These are phyloP conservation scores for Pocillopora verrucosa DNA, from an alignment of 64 coral and sea anemone genomes.

Conservation along the genomic window DNA sequence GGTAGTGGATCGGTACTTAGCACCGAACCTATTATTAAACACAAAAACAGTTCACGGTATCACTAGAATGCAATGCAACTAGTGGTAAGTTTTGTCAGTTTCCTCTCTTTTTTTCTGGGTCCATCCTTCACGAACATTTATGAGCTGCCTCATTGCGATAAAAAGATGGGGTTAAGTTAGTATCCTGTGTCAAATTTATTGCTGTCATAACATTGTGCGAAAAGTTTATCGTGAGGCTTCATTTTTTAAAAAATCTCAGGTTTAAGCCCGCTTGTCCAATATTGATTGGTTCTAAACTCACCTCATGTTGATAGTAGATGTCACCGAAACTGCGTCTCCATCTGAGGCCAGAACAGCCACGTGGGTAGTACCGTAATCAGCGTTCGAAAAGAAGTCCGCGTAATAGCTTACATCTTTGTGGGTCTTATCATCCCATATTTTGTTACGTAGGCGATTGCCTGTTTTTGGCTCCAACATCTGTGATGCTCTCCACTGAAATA, in stretches of 20 bases:
- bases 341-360: conserved; percentile 70
- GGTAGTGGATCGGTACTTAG: conserved; percentile 64
- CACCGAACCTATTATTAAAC: conserved; percentile 77
- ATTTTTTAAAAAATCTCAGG: no score
- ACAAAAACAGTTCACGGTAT: background rate
- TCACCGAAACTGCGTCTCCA: conserved; percentile 91
- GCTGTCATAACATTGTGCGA: no score
- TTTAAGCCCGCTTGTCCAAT: no score
- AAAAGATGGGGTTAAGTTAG: no score
- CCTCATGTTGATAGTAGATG: conserved; percentile 81
- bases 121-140: no score
- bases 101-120: no score
- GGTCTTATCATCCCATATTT: conserved; percentile 72
- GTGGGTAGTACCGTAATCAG: conserved; percentile 75
- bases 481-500: background rate
- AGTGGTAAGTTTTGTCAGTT: no score
- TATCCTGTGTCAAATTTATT: no score
- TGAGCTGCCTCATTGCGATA: no score
- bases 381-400: conserved; percentile 53
- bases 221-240: no score
- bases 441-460: conserved; percentile 61
- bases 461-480: conserved; percentile 19
- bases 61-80: no score
- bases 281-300: background rate
- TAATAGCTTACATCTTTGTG: conserved; percentile 56